phyloP scores from a whole-genome alignment of 2,113 vertebrate genomes.

The human region GRCh38 chr16:17951501-17952000 shows the following conservation, averaged over 20 bases:
- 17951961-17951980: not conserved
- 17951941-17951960: fast-evolving
- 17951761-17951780: not conserved
- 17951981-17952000: not conserved
- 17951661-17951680: not conserved
- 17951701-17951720: not conserved
- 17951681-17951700: not conserved
- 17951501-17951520: not conserved
- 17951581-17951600: not conserved
- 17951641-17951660: not conserved
- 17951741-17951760: not conserved
- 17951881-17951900: not conserved
- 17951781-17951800: not conserved
- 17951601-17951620: not conserved
- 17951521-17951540: not conserved
- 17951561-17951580: not conserved
- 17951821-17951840: not conserved
- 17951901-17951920: not conserved
- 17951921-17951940: not conserved
- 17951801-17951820: not conserved
- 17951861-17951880: not conserved
- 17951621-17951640: not conserved
- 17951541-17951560: not conserved
- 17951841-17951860: not conserved
- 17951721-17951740: not conserved